Base-by-base conservation (phyloP, 1,140 invertebrate species). In the Lepidotrigona ventralis region DNA sequence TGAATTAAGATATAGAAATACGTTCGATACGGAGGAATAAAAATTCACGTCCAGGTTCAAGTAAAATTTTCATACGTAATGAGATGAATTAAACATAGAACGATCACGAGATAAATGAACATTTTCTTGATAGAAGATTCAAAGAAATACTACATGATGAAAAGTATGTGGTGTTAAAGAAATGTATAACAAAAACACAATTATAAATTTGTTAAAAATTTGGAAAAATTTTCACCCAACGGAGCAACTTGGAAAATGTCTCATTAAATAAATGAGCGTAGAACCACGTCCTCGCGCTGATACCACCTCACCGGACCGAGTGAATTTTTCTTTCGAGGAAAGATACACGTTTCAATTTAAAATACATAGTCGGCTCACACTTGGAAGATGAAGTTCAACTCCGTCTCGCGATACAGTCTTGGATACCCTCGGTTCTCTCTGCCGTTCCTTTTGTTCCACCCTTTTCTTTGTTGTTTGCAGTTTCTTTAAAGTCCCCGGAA, bases 381-480 rank as follows among this genome's bases (percentile, higher is more conserved):
- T 76, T 58, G 33, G 46, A 23, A 63, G 33, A 29, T 80, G 29
- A 70, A 70, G 29, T 69, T 79, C 66, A 63, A 39, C 17, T 51
- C 29, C 39, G n/a, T 51, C 39, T 46, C 19, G 68, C n/a, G 26
- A 39, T 72, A 23, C 12, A 26, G 14, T 46, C 51, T 70, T 46
- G 19, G 29, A 58, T 71, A 51, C 77, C 12, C 68, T 11, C 60
- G 21, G 21, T 63, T 46, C 39, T 72, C 39, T 72, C 39, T 19
- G 19, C 51, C 54, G 6, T 6, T 29, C n/a, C 54, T 63, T 80
- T 80, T 63, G 54, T 72, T 60, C 39, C 17, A 21, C 17, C 69
- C 19, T 72, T 46, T 72, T 53, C 78, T 72, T 72, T 72, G 69
- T 72, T 64, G 56, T 76, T 76, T 46, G 54, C 56, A 63, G 54